phyloP scores from a whole-genome alignment of 1,140 invertebrate genomes.

The Megalonaias nervosa region DNA sequence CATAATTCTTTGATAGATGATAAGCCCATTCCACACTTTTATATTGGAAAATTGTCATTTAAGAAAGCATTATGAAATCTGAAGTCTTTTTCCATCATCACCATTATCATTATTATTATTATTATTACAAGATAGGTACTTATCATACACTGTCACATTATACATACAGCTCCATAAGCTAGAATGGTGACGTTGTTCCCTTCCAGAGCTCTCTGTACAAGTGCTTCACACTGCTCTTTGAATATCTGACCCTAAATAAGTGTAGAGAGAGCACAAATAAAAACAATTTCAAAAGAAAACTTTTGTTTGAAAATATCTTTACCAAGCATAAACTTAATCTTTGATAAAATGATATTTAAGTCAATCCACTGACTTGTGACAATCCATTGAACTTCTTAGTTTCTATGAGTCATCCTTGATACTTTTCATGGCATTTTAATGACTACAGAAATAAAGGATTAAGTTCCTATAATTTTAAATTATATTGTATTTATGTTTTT shows the following conservation, averaged over 20 bases:
- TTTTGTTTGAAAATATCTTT: no score
- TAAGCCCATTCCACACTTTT: background rate
- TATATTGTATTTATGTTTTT: no score
- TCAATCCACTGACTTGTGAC: background rate
- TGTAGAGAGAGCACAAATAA: background rate
- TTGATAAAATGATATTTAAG: no score
- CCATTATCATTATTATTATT: background rate
- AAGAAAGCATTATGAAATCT: background rate
- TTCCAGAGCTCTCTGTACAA: conserved; percentile 60
- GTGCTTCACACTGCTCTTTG: conserved; percentile 55
- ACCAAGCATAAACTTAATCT: no score
- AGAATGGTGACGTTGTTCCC: conserved; percentile 65
- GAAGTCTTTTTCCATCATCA: background rate
- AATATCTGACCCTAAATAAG: conserved; percentile 55
- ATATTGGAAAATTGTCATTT: background rate
- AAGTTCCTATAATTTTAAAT: no score
- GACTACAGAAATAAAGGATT: background rate
- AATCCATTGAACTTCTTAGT: background rate
- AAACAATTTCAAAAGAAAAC: no score
- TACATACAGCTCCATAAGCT: conserved; percentile 63
- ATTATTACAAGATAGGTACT: background rate
- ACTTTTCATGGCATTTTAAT: background rate
- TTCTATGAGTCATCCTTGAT: background rate
- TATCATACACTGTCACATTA: background rate
- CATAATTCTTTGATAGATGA: background rate